phyloP scores from a whole-genome alignment of 1,140 invertebrate species.

The Pseudomyrmex gracilis region DNA sequence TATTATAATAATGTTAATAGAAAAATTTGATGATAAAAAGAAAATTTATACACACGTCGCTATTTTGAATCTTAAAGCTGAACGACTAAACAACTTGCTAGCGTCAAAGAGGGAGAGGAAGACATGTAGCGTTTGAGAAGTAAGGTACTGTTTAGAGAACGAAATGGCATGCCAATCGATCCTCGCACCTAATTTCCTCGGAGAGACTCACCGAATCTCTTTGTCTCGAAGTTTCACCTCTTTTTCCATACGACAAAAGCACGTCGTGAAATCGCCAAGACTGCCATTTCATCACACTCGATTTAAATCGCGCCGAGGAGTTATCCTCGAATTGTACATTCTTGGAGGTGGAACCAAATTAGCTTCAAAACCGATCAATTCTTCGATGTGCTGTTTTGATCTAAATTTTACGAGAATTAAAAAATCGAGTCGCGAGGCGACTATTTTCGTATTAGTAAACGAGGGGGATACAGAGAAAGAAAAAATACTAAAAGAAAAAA shows the following conservation, averaged over 20 bases:
- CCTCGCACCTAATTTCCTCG: slow-evolving; percentile 29
- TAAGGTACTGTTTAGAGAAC: slow-evolving; percentile 32
- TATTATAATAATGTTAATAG: background rate
- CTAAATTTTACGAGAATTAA: slow-evolving; percentile 14
- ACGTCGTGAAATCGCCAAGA: slow-evolving; percentile 65
- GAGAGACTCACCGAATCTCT: slow-evolving; percentile 54
- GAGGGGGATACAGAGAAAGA: background rate
- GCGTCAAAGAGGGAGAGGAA: slow-evolving; percentile 44
- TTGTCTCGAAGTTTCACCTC: slow-evolving; percentile 62
- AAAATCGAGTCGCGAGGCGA: slow-evolving; percentile 9
- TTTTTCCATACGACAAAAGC: slow-evolving; percentile 56
- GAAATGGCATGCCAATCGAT: slow-evolving; percentile 60
- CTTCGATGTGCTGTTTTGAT: slow-evolving; percentile 37
- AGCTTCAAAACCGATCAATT: slow-evolving; percentile 37
- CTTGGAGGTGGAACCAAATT: slow-evolving; percentile 38
- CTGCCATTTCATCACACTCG: slow-evolving; percentile 71
- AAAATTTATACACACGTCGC: background rate
- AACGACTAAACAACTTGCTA: background rate
- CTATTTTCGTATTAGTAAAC: slow-evolving; percentile 24
- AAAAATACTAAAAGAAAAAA: background rate
- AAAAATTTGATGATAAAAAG: background rate
- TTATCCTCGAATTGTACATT: slow-evolving; percentile 51
- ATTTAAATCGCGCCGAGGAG: slow-evolving; percentile 61
- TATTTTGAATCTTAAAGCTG: slow-evolving; percentile 11
- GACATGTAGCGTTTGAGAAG: background rate